Evolutionary conservation across 2,113 vertebrate species (phyloP).

Genomic region (Gallinago jamesoni): DNA sequence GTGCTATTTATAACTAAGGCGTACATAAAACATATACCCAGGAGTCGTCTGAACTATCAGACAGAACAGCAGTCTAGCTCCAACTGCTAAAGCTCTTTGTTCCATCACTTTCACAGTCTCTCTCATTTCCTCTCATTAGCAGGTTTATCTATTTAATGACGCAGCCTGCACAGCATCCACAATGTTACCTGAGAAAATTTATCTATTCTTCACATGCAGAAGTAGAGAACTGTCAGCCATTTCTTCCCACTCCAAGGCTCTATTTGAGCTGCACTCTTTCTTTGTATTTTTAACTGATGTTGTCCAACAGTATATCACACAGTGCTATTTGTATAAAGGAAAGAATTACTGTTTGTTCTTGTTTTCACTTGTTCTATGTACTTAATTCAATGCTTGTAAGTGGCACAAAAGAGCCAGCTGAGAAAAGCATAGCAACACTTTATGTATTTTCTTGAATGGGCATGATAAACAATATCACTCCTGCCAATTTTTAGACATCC

Average conservation of each 20-base stretch:
- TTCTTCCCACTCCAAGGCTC: background rate
- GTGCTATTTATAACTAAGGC: background rate
- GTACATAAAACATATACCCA: background rate
- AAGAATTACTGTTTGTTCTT: background rate
- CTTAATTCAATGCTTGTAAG: background rate
- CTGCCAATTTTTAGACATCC: background rate
- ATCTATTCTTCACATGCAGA: background rate
- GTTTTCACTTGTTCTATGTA: background rate
- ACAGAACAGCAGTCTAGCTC: background rate
- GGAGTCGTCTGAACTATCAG: background rate
- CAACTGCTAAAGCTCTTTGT: background rate
- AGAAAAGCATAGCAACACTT: background rate
- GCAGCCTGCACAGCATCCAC: rapidly evolving
- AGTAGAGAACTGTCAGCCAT: background rate
- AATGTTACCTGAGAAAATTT: background rate
- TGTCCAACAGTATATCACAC: background rate
- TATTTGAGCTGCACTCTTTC: background rate
- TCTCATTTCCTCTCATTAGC: background rate
- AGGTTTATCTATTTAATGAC: background rate
- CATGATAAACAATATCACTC: background rate
- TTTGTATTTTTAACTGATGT: background rate
- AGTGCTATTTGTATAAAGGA: background rate
- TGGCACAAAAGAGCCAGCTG: background rate
- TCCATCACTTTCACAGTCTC: background rate
- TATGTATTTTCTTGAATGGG: background rate